These are phyloP conservation scores for Drosophila triauraria DNA, from an alignment of 1,140 invertebrate genomes.

Conservation along the genomic window DNA sequence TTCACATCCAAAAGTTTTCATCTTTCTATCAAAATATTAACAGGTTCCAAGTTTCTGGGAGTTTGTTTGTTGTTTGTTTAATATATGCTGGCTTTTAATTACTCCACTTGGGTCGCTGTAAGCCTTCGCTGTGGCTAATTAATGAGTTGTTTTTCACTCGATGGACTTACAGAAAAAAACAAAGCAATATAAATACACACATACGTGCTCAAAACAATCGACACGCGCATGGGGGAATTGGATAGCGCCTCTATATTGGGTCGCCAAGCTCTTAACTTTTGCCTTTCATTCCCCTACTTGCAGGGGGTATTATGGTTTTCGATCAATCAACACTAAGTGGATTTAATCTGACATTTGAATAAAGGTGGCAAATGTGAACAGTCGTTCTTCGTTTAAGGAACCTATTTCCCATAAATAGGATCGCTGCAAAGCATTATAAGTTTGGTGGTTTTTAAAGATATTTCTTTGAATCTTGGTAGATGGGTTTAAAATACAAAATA, in stretches of 20 bases:
- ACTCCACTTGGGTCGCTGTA: not conserved
- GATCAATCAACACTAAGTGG: not conserved
- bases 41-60: not conserved
- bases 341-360: not conserved
- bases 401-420: not conserved
- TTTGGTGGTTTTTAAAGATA: not conserved
- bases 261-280: constrained; percentile 29
- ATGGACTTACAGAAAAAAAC: constrained; percentile 26
- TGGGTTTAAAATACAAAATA: not conserved
- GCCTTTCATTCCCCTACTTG: constrained; percentile 19
- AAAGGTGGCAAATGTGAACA: too few relatives aligned
- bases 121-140: not conserved
- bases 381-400: not conserved
- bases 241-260: constrained; percentile 38
- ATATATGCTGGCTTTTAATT: constrained; percentile 3
- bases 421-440: not conserved
- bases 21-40: not conserved
- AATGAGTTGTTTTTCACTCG: constrained; percentile 34
- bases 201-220: constrained; percentile 21
- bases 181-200: constrained; percentile 30
- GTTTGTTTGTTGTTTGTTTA: not conserved
- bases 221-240: constrained; percentile 48
- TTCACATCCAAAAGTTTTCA: not conserved
- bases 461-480: not conserved
- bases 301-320: not conserved